A percentile compares a stretch with the other conserved stretches of the same genome.
Conservation (phyloP, 2,888 invertebrate genomes). For the Epistrophe eligans region DNA sequence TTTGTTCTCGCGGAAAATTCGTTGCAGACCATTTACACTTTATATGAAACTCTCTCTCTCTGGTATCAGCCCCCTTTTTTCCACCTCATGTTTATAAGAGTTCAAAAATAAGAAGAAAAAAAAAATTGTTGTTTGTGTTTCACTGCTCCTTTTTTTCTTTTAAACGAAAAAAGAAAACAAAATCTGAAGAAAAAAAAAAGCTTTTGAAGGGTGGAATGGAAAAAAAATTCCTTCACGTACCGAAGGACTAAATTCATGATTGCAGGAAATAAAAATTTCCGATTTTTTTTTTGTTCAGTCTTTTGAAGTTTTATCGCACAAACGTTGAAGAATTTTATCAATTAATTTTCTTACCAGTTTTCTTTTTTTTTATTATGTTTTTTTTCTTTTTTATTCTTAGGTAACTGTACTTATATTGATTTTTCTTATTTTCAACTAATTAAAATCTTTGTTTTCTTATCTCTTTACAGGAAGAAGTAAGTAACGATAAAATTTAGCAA, state of each 20-base stretch:
- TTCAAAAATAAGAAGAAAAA: constrained; percentile 29
- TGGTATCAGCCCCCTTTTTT: not conserved
- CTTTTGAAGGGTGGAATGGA: constrained; percentile 43
- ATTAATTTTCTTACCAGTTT: constrained; percentile 71
- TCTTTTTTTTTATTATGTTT: constrained; percentile 23
- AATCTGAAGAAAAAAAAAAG: constrained; percentile 48
- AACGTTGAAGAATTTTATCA: constrained; percentile 76
- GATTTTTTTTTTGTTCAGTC: constrained; percentile 3
- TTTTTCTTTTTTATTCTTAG: not conserved
- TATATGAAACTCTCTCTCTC: not conserved
- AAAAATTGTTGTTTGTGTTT: constrained; percentile 50
- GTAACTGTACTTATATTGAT: constrained; percentile 26
- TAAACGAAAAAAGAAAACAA: not conserved
- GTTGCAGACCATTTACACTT: constrained; percentile 82
- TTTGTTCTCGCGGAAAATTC: constrained; percentile 80
- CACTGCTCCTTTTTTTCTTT: not conserved
- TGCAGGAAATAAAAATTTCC: constrained; percentile 68
- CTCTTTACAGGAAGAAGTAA: constrained; percentile 84
- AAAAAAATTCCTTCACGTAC: constrained; percentile 70
- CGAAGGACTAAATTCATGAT: constrained; percentile 74
- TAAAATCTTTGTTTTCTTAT: constrained; percentile 75
- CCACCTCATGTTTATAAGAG: not conserved
- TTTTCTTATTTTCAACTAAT: constrained; percentile 65
- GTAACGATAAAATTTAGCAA: constrained; percentile 77
- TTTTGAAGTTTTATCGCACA: constrained; percentile 65